Evolutionary conservation across 2,888 invertebrate genomes (phyloP), one percentile per base, ranked within the genome.

Genomic region (Drosophila incognita): DNA sequence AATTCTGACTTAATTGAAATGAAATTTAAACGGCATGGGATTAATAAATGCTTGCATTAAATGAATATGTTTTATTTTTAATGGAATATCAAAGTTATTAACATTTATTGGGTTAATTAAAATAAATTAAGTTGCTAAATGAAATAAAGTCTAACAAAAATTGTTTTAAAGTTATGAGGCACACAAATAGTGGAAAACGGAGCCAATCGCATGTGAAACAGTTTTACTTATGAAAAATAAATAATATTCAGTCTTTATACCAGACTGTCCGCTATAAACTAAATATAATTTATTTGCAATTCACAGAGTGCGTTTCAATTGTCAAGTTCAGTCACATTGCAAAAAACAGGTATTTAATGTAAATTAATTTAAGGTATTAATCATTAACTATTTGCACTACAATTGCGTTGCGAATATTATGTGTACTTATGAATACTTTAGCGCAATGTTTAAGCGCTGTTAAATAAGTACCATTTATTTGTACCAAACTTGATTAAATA

Each of bases 351-450:
- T 69, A 80, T 72, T 78, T 79, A 68, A 68, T 63, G 54, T 49
- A 38, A 71, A 80, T 79, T 61, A 71, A 74, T 81, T 79, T 76
- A 51, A 51, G 58, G 61, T 69, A 29, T 86, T 68, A 71, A 81
- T 82, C 78, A 87, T 78, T 81, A 59, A 88, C 83, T 86, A 71
- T 76, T 74, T 70, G 57, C 31, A 74, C 67, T 73, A 61, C 66
- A 74, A 70, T 77, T 60, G 62, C 74, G 69, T 52, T 57, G 54
- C 36, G 18, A 24, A 64, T 56, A 29, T 69, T 69, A 51, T 60
- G 52, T 42, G n/a, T 58, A 40, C 63, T 71, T 67, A 63, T 31
- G 18, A 29, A 27, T 11, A 0, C 21, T 46, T 59, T 51, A 35
- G 58, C 31, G 42, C 49, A 52, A 54, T 68, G 52, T 69, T 62